These are phyloP conservation scores for Sebastes schlegelii DNA, from an alignment of 2,113 vertebrate genomes.

Conservation along the genomic window DNA sequence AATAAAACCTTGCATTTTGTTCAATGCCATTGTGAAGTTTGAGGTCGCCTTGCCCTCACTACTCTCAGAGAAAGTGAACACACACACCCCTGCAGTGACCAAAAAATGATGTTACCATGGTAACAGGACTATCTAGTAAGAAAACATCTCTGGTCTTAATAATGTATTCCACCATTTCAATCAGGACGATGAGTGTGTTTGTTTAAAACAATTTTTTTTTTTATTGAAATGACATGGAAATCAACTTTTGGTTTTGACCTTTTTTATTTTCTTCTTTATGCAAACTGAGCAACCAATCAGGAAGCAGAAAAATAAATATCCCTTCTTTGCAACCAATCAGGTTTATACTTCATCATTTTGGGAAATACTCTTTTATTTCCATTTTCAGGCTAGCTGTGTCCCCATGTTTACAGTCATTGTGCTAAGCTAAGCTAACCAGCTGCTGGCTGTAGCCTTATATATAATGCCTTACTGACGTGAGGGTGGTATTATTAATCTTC, in stretches of 20 bases:
- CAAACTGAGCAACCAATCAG: not conserved
- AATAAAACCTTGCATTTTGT: conserved; percentile 22
- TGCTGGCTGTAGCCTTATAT: not conserved
- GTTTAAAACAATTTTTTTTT: not conserved
- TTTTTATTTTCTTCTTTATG: not conserved
- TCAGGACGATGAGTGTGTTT: not conserved
- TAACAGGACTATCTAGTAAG: conserved; percentile 18
- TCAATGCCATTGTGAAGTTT: conserved; percentile 7
- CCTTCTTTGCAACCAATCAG: too few relatives aligned
- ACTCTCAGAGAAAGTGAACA: conserved; percentile 24
- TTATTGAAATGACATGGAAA: not conserved
- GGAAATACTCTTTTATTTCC: not conserved
- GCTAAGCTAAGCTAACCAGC: not conserved
- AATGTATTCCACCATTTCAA: conserved; percentile 6
- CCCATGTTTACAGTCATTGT: not conserved
- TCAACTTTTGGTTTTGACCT: not conserved
- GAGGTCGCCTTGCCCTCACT: conserved; percentile 22
- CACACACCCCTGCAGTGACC: conserved; percentile 15
- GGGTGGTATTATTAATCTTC: too few relatives aligned
- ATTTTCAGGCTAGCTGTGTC: not conserved
- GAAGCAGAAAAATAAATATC: too few relatives aligned
- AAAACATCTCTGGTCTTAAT: conserved; percentile 2
- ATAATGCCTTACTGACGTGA: too few relatives aligned
- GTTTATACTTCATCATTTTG: too few relatives aligned
- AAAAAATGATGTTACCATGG: conserved; percentile 56